Percentiles rank a stretch among this genome's conserved stretches.
phyloP scores from a whole-genome alignment of 1,140 invertebrate genomes.

The Drosophila murphyi region DNA sequence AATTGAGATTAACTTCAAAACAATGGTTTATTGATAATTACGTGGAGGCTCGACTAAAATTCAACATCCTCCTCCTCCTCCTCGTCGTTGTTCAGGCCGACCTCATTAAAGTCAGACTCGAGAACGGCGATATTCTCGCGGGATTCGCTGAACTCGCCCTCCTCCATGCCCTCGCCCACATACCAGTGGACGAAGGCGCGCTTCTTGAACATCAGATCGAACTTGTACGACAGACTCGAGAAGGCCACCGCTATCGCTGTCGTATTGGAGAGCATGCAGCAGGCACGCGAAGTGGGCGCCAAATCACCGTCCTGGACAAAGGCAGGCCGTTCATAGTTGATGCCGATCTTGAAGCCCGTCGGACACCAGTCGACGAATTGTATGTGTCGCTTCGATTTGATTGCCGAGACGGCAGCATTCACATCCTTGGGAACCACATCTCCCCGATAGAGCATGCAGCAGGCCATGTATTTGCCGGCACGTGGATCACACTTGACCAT shows the following conservation, averaged over 20 bases:
- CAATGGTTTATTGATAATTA: conserved; percentile 16
- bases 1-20: neutral
- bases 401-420: conserved; percentile 92
- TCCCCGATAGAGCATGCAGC: conserved; percentile 90
- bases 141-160: conserved; percentile 90
- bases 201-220: conserved; percentile 93
- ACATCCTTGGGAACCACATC: conserved; percentile 93
- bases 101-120: conserved; percentile 88
- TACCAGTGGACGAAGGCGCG: conserved; percentile 92
- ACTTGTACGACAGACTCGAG: conserved; percentile 90
- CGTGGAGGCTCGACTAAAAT: conserved; percentile 37
- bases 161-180: conserved; percentile 90
- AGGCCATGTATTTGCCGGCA: conserved; percentile 90
- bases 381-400: conserved; percentile 91
- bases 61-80: conserved; percentile 64
- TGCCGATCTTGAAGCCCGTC: conserved; percentile 90
- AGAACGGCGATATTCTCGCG: conserved; percentile 90
- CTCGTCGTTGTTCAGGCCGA: conserved; percentile 78
- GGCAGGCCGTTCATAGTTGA: conserved; percentile 88
- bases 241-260: conserved; percentile 92
- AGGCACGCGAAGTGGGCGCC: conserved; percentile 88
- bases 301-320: conserved; percentile 90
- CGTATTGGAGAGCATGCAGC: conserved; percentile 92
- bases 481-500: conserved; percentile 92
- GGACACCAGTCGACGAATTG: conserved; percentile 90